These are phyloP conservation scores for Amphipoea oculea DNA, from an alignment of 2,888 invertebrate species.

Conservation along the genomic window DNA sequence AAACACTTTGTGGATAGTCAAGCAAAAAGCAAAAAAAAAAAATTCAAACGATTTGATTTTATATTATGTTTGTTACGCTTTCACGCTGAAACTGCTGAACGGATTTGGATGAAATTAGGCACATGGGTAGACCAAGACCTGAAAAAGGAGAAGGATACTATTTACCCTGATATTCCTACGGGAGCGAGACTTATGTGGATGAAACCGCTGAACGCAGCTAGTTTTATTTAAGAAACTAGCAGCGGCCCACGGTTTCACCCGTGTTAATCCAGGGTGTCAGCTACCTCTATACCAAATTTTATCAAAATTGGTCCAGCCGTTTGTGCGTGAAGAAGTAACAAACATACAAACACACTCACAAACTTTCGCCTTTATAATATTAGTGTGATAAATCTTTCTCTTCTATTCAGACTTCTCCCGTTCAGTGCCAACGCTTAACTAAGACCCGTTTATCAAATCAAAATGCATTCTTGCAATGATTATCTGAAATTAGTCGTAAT, in stretches of 20 bases:
- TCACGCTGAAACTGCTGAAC: not conserved
- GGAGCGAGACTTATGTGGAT: not conserved
- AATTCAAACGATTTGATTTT: too few species aligned
- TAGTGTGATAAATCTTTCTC: not conserved
- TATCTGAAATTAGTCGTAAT: slow-evolving; percentile 39
- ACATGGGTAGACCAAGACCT: too few species aligned
- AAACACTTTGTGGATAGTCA: not conserved
- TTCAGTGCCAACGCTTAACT: not conserved
- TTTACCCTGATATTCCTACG: not conserved
- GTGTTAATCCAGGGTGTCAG: too few species aligned
- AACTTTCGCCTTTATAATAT: too few species aligned
- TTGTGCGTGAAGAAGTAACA: too few species aligned
- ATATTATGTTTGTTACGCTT: not conserved
- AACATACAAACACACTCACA: too few species aligned
- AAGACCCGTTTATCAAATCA: slow-evolving; percentile 33
- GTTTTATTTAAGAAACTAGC: not conserved
- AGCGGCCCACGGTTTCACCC: too few species aligned
- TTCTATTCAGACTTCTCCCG: not conserved
- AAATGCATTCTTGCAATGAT: slow-evolving; percentile 40
- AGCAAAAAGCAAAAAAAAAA: not conserved
- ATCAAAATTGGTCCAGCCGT: too few species aligned
- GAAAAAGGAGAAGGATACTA: not conserved
- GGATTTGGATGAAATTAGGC: not conserved
- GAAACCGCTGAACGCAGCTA: not conserved
- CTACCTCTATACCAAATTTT: too few species aligned